Conservation (phyloP, 2,888 invertebrate species). For the Maniola hyperantus region DNA sequence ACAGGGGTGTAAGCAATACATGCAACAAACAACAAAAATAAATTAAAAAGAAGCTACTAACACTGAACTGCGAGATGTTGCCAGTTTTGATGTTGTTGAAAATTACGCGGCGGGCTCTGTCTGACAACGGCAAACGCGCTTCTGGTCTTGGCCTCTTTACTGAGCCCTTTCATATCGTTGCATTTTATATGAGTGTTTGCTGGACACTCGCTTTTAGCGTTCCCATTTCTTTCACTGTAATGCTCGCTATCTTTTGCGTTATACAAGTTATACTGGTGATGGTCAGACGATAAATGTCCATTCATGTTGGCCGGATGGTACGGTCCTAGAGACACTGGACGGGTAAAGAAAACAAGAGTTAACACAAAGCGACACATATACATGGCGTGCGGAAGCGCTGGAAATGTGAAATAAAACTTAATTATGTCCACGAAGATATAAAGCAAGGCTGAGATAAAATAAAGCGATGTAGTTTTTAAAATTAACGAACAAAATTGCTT, state of each 20-base stretch:
- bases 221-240: constrained; percentile 76
- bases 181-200: constrained; percentile 79
- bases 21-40: constrained; percentile 44
- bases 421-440: constrained; percentile 43
- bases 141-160: constrained; percentile 80
- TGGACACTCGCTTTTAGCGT: constrained; percentile 73
- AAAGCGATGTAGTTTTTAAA: constrained; percentile 13
- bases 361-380: constrained; percentile 77
- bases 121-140: constrained; percentile 85
- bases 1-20: constrained; percentile 15
- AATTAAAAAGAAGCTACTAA: constrained; percentile 76
- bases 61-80: constrained; percentile 85
- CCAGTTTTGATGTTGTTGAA: constrained; percentile 78
- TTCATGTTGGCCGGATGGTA: constrained; percentile 77
- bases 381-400: constrained; percentile 61
- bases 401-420: constrained; percentile 54
- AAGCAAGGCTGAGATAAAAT: constrained; percentile 8
- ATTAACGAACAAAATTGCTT: not conserved
- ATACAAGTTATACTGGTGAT: constrained; percentile 75
- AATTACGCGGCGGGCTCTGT: constrained; percentile 82
- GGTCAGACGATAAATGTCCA: constrained; percentile 71
- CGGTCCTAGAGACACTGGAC: constrained; percentile 78
- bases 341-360: constrained; percentile 69
- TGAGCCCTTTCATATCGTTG: constrained; percentile 72
- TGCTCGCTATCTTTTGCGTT: constrained; percentile 78